Conservation (phyloP, 2,888 invertebrate species). For the Gnatocerus cornutus region DNA sequence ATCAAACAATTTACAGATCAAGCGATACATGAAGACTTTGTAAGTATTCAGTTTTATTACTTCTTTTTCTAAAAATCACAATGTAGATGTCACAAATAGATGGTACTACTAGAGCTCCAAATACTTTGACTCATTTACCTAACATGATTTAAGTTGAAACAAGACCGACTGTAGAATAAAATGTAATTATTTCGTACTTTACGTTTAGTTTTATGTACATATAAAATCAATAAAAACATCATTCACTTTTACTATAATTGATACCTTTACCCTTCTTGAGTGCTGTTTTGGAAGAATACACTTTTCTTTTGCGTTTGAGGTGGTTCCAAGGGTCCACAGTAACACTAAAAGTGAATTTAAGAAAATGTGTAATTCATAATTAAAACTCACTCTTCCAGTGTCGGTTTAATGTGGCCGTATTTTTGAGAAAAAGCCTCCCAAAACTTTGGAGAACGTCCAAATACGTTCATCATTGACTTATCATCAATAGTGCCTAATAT, state of each 20-base stretch:
- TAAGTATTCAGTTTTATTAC: constrained; percentile 5
- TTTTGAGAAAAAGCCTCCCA: constrained; percentile 55
- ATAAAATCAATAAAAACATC: constrained; percentile 8
- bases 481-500: constrained; percentile 48
- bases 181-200: no score
- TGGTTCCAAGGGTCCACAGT: constrained; percentile 47
- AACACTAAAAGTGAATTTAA: constrained; percentile 33
- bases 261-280: constrained; percentile 41
- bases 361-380: neutral
- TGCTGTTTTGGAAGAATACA: constrained; percentile 37
- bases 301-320: constrained; percentile 36
- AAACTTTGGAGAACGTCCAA: constrained; percentile 55
- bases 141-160: constrained; percentile 37
- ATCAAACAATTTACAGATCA: constrained; percentile 50
- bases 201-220: neutral
- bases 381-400: constrained; percentile 53
- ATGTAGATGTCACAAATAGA: constrained; percentile 23
- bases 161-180: no score
- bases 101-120: constrained; percentile 22
- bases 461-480: constrained; percentile 58
- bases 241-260: constrained; percentile 20
- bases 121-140: constrained; percentile 20
- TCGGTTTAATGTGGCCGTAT: constrained; percentile 57
- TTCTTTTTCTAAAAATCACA: constrained; percentile 4
- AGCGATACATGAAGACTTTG: constrained; percentile 14